Base-by-base conservation (phyloP, 2,113 vertebrate genomes). In the Pachyramphus minor region DNA sequence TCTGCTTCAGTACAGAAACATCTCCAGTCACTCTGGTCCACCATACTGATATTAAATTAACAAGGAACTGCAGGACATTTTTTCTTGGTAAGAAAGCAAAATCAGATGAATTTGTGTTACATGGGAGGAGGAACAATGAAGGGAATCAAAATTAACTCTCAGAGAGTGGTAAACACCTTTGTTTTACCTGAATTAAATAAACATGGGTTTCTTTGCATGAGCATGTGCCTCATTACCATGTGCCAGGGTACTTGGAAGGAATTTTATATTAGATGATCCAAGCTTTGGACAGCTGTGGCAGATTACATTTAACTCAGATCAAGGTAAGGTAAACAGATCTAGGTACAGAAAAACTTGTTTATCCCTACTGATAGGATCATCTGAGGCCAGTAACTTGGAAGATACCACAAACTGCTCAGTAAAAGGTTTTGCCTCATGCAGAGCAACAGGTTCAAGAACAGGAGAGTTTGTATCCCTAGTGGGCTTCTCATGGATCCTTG, bases 381-480 rank as follows among this genome's bases (percentile, higher is more conserved):
- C 17, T 44, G 24, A 85, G 22, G 24, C 27, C 44, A 56, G 35
- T 68, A 49, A 39, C 33, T 63, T 69, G 23, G 30, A 74, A 71
- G 27, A 33, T 50, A 52, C 3, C 30, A 63, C 16, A 72, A 77
- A 31, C 12, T 63, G 14, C 33, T 72, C 44, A 41, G 58, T 78
- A 20, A 84, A 93, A 91, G 72, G 1, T 14, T 14, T 69, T 87
- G 9, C 33, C 41, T 81, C n/a, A 13, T 67, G 49, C 23, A 79
- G 31, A 89, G 30, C 31, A 49, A 12, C 14, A 62, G 31, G 6
- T 67, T 16, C 13, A 81, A 74, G 21, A 31, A 45, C 9, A 72
- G 17, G 24, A 62, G 37, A 41, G 4, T 74, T 0, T 35, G 17
- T 49, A 41, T 52, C 8, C 9, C 19, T 1, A 0, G 3, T 45